Percentiles rank a stretch among this genome's conserved stretches.
Evolutionary conservation across 2,888 invertebrate species (phyloP).

Genomic region (Platycnemis pennipes): DNA sequence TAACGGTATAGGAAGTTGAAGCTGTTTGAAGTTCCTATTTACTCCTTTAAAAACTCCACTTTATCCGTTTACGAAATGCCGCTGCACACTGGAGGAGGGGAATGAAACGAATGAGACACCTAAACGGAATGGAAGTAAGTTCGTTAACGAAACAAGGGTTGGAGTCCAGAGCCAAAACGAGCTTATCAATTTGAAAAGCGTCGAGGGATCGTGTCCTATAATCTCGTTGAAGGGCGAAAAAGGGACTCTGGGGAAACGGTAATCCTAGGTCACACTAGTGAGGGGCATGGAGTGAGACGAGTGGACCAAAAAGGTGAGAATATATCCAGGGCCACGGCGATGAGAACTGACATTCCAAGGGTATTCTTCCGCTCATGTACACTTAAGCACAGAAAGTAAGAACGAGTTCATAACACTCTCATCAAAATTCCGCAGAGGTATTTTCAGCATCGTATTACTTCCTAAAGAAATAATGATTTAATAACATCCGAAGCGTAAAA

Average conservation of each 20-base stretch:
- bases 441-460: too few species aligned
- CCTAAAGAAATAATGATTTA: too few species aligned
- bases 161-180: not conserved
- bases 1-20: too few species aligned
- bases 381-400: not conserved
- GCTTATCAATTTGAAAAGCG: slow-evolving; percentile 20
- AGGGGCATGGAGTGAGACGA: not conserved
- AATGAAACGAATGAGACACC: not conserved
- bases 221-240: not conserved
- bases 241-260: not conserved
- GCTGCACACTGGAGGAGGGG: not conserved
- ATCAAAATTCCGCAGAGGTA: too few species aligned
- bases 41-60: not conserved
- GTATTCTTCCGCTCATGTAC: not conserved
- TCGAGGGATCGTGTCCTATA: not conserved
- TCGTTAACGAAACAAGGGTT: slow-evolving; percentile 8
- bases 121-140: not conserved
- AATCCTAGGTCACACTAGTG: not conserved
- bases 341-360: not conserved
- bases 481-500: too few species aligned
- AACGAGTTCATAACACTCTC: too few species aligned
- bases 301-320: not conserved
- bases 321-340: not conserved
- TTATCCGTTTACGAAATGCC: not conserved
- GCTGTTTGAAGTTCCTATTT: too few species aligned